These are phyloP conservation scores for Triplophysa tibetana DNA, from an alignment of 2,113 vertebrate species.

Conservation along the genomic window DNA sequence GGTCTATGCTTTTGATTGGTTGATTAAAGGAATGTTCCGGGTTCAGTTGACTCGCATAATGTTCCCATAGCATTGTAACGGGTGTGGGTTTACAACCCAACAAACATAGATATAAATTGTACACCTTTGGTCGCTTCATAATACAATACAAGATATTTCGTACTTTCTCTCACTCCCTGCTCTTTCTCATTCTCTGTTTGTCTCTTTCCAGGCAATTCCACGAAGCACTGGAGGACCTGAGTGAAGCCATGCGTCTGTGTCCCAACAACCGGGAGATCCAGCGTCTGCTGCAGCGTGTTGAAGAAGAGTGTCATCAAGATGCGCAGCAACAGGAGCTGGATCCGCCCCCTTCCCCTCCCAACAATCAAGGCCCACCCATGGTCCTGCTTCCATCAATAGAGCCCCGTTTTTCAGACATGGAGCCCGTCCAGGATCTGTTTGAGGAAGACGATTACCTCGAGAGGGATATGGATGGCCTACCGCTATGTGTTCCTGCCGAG, in stretches of 20 bases:
- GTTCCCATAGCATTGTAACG: no score
- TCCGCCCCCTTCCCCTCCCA: slow-evolving; percentile 66
- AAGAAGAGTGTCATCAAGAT: slow-evolving; percentile 83
- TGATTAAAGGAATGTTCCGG: neutral
- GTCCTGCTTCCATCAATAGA: slow-evolving; percentile 62
- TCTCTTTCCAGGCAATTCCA: slow-evolving; percentile 81
- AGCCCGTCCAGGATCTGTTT: slow-evolving; percentile 83
- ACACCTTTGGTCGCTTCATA: no score
- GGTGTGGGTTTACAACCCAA: no score
- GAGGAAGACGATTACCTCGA: slow-evolving; percentile 81
- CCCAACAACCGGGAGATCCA: slow-evolving; percentile 92
- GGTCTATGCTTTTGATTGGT: neutral
- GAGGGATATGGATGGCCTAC: slow-evolving; percentile 80
- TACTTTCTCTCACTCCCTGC: neutral
- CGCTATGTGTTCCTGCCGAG: slow-evolving; percentile 80
- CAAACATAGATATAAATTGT: no score
- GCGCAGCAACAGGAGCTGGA: slow-evolving; percentile 76
- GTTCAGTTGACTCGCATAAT: no score
- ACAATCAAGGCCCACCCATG: slow-evolving; percentile 58
- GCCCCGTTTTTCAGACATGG: slow-evolving; percentile 80
- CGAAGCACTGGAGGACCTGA: slow-evolving; percentile 89
- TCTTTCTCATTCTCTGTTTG: slow-evolving; percentile 1
- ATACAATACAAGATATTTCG: neutral
- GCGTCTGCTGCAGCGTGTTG: slow-evolving; percentile 83
- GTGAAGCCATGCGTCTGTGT: slow-evolving; percentile 85